Evolutionary conservation across 35 echinoderm and acorn worm genomes (phyloP), one percentile per base, ranked within the genome.

Genomic region (Anneissia japonica): DNA sequence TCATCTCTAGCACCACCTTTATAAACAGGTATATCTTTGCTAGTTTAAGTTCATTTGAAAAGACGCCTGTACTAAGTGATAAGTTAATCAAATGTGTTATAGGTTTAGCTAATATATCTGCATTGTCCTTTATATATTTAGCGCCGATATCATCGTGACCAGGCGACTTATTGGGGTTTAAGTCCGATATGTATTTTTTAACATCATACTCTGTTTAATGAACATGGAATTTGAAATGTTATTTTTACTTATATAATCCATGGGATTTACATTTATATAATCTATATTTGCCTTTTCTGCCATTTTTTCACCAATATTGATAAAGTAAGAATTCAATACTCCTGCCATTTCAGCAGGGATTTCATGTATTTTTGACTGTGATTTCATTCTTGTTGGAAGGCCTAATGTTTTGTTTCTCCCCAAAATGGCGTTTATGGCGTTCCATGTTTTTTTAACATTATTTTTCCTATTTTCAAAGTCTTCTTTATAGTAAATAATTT

Each of bases 371-470:
- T 19, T 32, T 19, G 1, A 11, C 36, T 23, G 4, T 11, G 38
- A 37, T 10, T 39, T 29, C 17, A 39, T 11, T 23, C 10, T 39
- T 37, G n/a, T 39, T 14, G 38, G 35, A 4, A 38, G 79, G 5
- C 40, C 40, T 23, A 6, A 39, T 81, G 38, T 81, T 81, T 1
- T 30, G 23, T 81, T 81, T 30, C 79, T 39, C 38, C 35, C 38
- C 40, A 81, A 81, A 64, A 64, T 9, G 21, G 38, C 16, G 30
- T 81, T 35, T 5, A 81, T 38, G 37, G 38, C 26, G 5, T 39
- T 39, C 79, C 79, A 81, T 10, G 79, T 81, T 37, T 81, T 11
- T 39, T 37, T 81, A 11, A 81, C 40, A 81, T 81, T 39, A 26
- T 40, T n/a, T 39, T 81, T 35, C 38, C 40, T 35, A 39, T 35